A percentile compares a stretch with the other conserved stretches of the same genome.
Evolutionary conservation across 1,140 invertebrate genomes (phyloP).

Genomic region (Papilio helenus): DNA sequence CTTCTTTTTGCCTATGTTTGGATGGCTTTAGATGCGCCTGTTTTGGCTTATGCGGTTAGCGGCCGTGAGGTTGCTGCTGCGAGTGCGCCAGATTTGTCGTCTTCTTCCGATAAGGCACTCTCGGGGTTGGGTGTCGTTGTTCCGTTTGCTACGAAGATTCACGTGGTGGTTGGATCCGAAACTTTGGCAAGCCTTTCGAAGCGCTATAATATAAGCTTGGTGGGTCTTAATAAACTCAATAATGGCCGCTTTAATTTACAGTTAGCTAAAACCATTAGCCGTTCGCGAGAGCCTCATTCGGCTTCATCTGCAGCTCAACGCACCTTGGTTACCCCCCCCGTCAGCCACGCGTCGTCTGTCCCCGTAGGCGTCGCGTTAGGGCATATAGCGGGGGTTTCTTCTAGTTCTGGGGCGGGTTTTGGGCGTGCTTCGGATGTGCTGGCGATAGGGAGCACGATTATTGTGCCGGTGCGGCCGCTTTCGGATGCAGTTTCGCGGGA

Average conservation of each 20-base stretch:
- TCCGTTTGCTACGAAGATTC: slow-evolving; percentile 3
- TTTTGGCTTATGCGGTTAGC: slow-evolving; percentile 3
- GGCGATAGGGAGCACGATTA: slow-evolving; percentile 10
- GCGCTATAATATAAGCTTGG: slow-evolving; percentile 11
- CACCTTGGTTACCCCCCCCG: too few relatives aligned
- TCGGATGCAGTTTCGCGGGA: slow-evolving; percentile 9
- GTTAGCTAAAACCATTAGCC: too few relatives aligned
- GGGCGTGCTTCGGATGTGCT: slow-evolving; percentile 9
- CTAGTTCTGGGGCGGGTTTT: slow-evolving; percentile 4
- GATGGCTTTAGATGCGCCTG: slow-evolving; percentile 2
- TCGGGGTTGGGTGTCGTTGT: slow-evolving; percentile 2
- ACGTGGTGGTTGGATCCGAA: slow-evolving; percentile 6
- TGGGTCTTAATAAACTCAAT: slow-evolving; percentile 11
- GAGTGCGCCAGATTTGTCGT: too few relatives aligned
- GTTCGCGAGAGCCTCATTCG: too few relatives aligned
- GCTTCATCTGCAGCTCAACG: too few relatives aligned
- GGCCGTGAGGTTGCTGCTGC: too few relatives aligned
- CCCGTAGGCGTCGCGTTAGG: too few relatives aligned
- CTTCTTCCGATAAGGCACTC: too few relatives aligned
- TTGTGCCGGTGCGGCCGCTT: slow-evolving; percentile 9
- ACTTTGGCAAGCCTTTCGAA: slow-evolving; percentile 10
- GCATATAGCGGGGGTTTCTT: slow-evolving; percentile 1
- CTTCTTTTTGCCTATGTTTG: slow-evolving; percentile 4
- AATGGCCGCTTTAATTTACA: too few relatives aligned
- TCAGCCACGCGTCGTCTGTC: too few relatives aligned